Evolutionary conservation across 1,140 invertebrate species (phyloP).

Genomic region (Pectinophora gossypiella): DNA sequence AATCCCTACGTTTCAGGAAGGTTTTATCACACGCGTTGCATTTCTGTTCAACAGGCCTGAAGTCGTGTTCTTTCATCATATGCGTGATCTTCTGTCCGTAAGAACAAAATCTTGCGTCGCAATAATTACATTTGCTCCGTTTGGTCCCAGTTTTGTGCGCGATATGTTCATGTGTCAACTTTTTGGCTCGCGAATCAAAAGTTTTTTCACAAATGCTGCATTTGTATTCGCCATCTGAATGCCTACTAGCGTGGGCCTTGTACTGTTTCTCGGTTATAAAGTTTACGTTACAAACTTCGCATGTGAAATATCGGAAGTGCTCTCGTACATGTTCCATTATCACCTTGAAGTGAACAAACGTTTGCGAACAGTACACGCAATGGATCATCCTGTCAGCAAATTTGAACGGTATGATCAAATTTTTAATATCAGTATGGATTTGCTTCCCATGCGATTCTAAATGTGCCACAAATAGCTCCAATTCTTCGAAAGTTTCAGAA

Average conservation of each 20-base stretch:
- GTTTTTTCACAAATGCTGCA: background rate
- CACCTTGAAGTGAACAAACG: background rate
- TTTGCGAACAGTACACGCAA: background rate
- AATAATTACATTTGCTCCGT: background rate
- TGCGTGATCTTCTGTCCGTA: background rate
- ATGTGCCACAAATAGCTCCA: slow-evolving; percentile 4
- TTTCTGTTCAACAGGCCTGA: slow-evolving; percentile 8
- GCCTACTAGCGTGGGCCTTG: background rate
- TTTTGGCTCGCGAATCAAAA: background rate
- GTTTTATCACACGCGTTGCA: slow-evolving; percentile 27
- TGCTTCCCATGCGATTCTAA: background rate
- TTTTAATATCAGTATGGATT: background rate
- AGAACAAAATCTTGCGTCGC: background rate
- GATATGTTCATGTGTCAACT: background rate
- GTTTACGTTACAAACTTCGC: background rate
- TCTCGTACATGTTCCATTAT: slow-evolving; percentile 11
- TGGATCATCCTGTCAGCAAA: background rate
- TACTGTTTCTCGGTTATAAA: background rate
- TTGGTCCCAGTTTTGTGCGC: background rate
- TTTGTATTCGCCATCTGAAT: background rate
- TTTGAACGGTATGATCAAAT: slow-evolving; percentile 5
- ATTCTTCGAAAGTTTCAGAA: background rate
- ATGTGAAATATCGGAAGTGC: slow-evolving; percentile 7
- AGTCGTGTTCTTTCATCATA: background rate
- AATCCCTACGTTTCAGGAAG: slow-evolving; percentile 14